Base-by-base conservation (phyloP, 1,140 invertebrate genomes). In the Nautilus pompilius region DNA sequence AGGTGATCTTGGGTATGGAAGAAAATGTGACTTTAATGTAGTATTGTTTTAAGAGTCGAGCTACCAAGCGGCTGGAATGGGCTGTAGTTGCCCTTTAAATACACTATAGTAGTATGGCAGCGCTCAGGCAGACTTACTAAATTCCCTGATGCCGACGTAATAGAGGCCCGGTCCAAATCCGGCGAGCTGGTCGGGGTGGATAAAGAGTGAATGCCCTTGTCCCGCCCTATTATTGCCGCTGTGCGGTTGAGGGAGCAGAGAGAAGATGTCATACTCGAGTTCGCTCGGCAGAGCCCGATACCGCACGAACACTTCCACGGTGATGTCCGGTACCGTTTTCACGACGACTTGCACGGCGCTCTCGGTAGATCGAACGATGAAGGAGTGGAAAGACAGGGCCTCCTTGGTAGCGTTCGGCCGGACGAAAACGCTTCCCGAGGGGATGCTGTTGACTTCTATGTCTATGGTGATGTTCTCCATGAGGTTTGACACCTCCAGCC, bases 131-230 rank as follows among this genome's bases (percentile, higher is more conserved):
- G 26, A 56, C 66, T 57, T 61, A 72, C 72, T 63, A 41, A 66
- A 62, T 51, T 63, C 34, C 48, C 61, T 63, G 8, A 76, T 20
- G 15, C 70, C 74, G 45, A 76, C 48, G 33, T 71, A 70, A 34
- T 68, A 70, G 3, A 59, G 36, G 22, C 69, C 68, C 34, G 26
- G 63, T 3, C 69, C 70, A 54, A 54, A 33, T 60, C n/a, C 41
- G 33, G 5, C 30, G 59, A 63, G 17, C 59, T 58, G 34, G 10
- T 67, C 65, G 10, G 63, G 53, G 17, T 61, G 45, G 20, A 74
- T 30, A 53, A 69, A 69, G 3, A 74, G 33, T 15, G 65, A 69
- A 41, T 72, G 55, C 20, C 59, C 32, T 10, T 63, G 17, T 45
- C 58, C 65, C 8, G 46, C 15, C 17, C 22, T 28, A 26, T 61